Base-by-base conservation (phyloP, 2,888 invertebrate species). In the Argyra leucocephala region DNA sequence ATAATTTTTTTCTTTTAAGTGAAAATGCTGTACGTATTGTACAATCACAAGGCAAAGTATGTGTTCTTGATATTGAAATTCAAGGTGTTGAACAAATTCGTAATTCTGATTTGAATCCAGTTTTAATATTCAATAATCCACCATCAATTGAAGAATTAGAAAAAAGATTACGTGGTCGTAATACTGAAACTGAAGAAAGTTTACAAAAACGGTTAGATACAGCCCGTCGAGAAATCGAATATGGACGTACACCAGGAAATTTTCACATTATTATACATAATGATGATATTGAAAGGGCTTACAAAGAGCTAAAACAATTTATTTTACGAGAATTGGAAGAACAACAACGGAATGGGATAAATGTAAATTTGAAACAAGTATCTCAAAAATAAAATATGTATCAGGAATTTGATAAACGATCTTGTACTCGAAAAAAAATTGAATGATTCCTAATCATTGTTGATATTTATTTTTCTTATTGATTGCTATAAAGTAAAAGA, bases 21-120 rank as follows among this genome's bases (percentile, higher is more conserved):
- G 92, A 93, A 79, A 82, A 83, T 72, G 90, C 96, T 0, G 92
- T 99, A 0, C 85, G 89, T 71, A 86, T 87, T 68, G 91, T 98
- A 0, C 86, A 87, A 67, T 81, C 83, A 21, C 82, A 86, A 21
- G 96, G 96, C 3, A 90, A 90, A 76, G 87, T 97, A 59, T 97
- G 97, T 76, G 87, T 98, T 1, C 81, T 98, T 70, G 98, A 98
- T 76, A 93, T 98, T 71, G 97, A 98, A 73, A 87, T 93, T 64
- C 92, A 97, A 81, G 98, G 97, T 22, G 96, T 97, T 0, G 91
- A 91, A 72, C 90, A 88, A 78, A 87, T 98, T 15, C 93, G 91
- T 74, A 83, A 85, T 66, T 89, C 90, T 23, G 86, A 90, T 74
- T 81, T 97, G 12, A 85, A 93, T 76, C 92, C 96, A 0, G 81